Base-by-base conservation (phyloP, 1,140 invertebrate species). In the Sitobion miscanthi region DNA sequence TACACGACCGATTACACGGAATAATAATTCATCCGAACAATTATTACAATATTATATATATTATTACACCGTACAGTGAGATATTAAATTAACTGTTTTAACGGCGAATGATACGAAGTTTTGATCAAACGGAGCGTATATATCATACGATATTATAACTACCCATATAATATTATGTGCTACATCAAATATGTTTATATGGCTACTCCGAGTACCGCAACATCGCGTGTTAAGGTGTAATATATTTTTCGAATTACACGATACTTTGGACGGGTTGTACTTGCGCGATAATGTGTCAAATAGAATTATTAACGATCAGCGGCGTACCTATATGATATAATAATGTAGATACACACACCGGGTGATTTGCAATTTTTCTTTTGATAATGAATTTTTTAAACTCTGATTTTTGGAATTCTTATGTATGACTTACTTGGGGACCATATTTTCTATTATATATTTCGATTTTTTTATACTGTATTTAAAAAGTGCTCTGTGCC, bases 241-340 rank as follows among this genome's bases (percentile, higher is more conserved):
- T 86, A 86, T n/a, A 77, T 77, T n/a, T 86, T 86, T 47, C 11
- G 30, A 86, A 49, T 86, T 86, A 86, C 25, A 86, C 25, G 45
- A 86, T 30, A 86, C 42, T 86, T 86, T 47, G 23, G 85, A 47
- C 85, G 14, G 25, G 45, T 47, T 30, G 85, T 49, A 86, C 25
- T 30, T n/a, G 25, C 14, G 45, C 85, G 85, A 86, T 86, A 47
- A 86, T 42, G 38, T 86, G 85, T 86, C 85, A 86, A 86, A 86
- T 86, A n/a, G 25, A 86, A 47, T 86, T 86, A 86, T 86, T 86
- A 86, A 86, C 42, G 85, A 86, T 42, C 45, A n/a, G 45, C 82
- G 21, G 11, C 25, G 85, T 42, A n/a, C 85, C 9, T 45, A 42
- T 83, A 30, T 62, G 30, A 62, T 62, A 62, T 52, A 52, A 52